A percentile compares a stretch with the other conserved stretches of the same genome.
These are phyloP conservation scores for Caenorhabditis sp. DNA, from an alignment of 2,888 invertebrate species.

Conservation along the genomic window DNA sequence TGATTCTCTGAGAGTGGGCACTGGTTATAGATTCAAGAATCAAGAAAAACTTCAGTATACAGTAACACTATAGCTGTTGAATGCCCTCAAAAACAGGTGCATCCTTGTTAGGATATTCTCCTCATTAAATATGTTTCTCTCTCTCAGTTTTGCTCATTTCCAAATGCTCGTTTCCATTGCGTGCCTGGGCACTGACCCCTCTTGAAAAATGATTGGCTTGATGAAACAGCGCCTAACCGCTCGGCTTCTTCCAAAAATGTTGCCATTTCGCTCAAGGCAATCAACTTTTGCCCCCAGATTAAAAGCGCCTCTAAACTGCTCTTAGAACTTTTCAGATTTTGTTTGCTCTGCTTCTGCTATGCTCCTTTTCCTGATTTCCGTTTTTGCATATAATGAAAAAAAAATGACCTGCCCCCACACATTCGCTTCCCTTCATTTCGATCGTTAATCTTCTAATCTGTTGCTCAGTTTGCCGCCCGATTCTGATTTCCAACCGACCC, in stretches of 20 bases:
- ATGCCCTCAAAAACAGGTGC: conserved; percentile 59
- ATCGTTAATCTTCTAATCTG: conserved; percentile 30
- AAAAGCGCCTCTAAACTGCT: conserved; percentile 33
- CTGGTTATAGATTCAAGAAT: conserved; percentile 1
- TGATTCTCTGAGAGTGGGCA: too few relatives aligned
- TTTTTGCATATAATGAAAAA: not conserved
- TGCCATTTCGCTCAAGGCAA: conserved; percentile 60
- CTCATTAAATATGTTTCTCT: not conserved
- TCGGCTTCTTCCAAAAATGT: conserved; percentile 35
- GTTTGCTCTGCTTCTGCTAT: conserved; percentile 6
- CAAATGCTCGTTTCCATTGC: conserved; percentile 6
- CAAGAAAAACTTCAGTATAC: too few relatives aligned
- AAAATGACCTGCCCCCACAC: conserved; percentile 2
- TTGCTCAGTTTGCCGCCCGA: not conserved
- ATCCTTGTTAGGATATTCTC: not conserved
- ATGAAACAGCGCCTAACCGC: conserved; percentile 43
- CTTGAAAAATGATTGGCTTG: conserved; percentile 58
- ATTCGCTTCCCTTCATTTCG: conserved; percentile 7
- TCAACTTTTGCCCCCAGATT: conserved; percentile 56
- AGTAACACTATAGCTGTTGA: too few relatives aligned
- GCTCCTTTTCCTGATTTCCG: conserved; percentile 1
- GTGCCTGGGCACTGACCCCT: conserved; percentile 2
- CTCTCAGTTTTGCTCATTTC: not conserved
- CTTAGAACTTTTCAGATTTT: conserved; percentile 36
- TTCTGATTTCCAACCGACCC: too few relatives aligned